Base-by-base conservation (phyloP, 2,888 invertebrate genomes). In the Heliconius sara region DNA sequence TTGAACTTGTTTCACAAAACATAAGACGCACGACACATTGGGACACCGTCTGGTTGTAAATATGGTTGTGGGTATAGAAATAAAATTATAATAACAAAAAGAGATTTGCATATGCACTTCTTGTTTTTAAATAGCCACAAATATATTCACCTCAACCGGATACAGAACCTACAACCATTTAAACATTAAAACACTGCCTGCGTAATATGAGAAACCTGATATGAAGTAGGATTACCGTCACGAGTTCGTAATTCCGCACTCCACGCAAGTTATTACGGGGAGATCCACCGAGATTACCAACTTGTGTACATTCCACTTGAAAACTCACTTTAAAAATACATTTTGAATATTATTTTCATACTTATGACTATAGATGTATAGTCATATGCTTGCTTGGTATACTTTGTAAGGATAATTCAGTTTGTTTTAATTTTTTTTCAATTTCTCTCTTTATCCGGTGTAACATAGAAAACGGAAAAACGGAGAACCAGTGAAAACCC, bases 141-240 rank as follows among this genome's bases (percentile, higher is more conserved):
- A 60, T 10, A 60, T n/a, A 60, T 60, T 16, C 16, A 16, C 65
- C 27, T 43, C 25, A 16, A 68, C 39, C 39, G 39, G n/a, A 66
- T 68, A 6, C 12, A 68, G 39, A 68, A n/a, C 68, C 68, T 22
- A 5, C 12, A 68, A 22, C 39, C 22, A 2, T n/a, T 39, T 13
- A 10, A 67, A 68, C 12, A 39, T n/a, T 12, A n/a, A 43, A 43
- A 43, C 25, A n/a, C n/a, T 43, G 39, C 68, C 68, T 43, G 43
- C 43, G 13, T 25, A 43, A 25, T 43, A 60, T 73, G 57, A 73
- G n/a, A 34, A 34, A 57, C 22, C 34, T 73, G 57, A 52, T 30
- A 73, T 73, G 72, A 73, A n/a, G 34, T 70, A 39, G 77, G 77
- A 77, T 77, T 77, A 77, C 43, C 43, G 43, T 77, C 27, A 60